Evolutionary conservation across 2,888 invertebrate genomes (phyloP).

Genomic region (Dinocampus coccinellae): DNA sequence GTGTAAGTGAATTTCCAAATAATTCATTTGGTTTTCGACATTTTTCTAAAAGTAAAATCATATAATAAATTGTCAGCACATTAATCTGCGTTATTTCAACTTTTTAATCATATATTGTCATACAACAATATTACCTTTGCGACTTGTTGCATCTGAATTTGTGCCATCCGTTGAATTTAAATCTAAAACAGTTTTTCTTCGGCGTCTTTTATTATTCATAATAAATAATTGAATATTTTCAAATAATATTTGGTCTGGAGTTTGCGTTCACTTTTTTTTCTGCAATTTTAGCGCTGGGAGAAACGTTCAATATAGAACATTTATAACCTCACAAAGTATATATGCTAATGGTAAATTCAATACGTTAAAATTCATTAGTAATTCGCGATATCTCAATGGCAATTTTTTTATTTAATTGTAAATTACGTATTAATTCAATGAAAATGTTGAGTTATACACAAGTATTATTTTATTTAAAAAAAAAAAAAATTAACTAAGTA

Average conservation of each 20-base stretch:
- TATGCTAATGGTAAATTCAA: neutral
- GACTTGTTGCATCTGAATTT: neutral
- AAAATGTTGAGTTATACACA: neutral
- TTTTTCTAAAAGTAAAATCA: conserved; percentile 1
- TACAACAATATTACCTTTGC: neutral
- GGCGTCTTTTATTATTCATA: conserved; percentile 27
- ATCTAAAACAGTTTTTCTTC: conserved; percentile 15
- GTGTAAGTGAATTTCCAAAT: conserved; percentile 59
- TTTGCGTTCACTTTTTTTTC: neutral
- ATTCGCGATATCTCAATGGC: no score
- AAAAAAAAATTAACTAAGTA: no score
- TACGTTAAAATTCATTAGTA: no score
- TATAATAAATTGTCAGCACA: neutral
- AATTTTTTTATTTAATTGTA: no score
- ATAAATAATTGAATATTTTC: neutral
- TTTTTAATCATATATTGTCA: neutral
- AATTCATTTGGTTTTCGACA: conserved; percentile 35
- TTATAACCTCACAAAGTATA: neutral
- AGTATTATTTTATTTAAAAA: no score
- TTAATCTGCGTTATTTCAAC: neutral
- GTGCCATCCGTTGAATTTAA: neutral
- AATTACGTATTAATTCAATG: no score
- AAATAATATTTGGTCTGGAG: neutral
- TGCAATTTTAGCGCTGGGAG: neutral
- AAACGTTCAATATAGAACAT: neutral